Evolutionary conservation across 2,888 invertebrate species (phyloP), one percentile per base, ranked within the genome.

Genomic region (Netelia inedita): DNA sequence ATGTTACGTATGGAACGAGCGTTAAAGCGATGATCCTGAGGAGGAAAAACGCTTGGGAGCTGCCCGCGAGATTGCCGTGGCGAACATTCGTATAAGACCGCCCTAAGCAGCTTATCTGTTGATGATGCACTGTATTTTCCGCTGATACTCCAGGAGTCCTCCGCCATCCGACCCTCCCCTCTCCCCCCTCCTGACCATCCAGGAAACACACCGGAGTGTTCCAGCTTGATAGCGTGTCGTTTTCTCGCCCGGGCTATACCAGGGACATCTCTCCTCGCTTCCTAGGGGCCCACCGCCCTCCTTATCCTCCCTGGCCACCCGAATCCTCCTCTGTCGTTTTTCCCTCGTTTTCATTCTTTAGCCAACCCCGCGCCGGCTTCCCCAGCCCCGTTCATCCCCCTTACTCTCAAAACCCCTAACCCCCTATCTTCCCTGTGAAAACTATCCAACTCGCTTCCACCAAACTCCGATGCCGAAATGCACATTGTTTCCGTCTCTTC

Each of bases 31-130:
- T 35, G 73, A 72, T 68, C 9, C 66, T 43, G 79, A 72, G 71
- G 65, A 83, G 73, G 79, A 87, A 85, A 85, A 82, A 85, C 82
- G 85, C 86, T 85, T 78, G 55, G 53, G 79, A 41, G 57, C n/a
- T 72, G 81, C 76, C 79, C 28, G 73, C 69, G 76, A 87, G 87
- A 88, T 86, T 88, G 87, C 79, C 73, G 71, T 11, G 57, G 23
- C 85, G 86, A 86, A 89, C 89, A 89, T 88, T 90, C 89, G 88
- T 89, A 90, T 88, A 90, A 92, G 88, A 91, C 86, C 87, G 82
- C 88, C 90, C 89, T 92, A 92, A 92, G 92, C 89, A 85, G 92
- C 92, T 92, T 92, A 92, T 92, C 92, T 90, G 90, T 91, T 91
- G 91, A 92, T 90, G 91, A 91, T 91, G 92, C 92, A 89, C 91